Evolutionary conservation across 2,888 invertebrate genomes (phyloP).

Genomic region (Teinopalpus imperialis): DNA sequence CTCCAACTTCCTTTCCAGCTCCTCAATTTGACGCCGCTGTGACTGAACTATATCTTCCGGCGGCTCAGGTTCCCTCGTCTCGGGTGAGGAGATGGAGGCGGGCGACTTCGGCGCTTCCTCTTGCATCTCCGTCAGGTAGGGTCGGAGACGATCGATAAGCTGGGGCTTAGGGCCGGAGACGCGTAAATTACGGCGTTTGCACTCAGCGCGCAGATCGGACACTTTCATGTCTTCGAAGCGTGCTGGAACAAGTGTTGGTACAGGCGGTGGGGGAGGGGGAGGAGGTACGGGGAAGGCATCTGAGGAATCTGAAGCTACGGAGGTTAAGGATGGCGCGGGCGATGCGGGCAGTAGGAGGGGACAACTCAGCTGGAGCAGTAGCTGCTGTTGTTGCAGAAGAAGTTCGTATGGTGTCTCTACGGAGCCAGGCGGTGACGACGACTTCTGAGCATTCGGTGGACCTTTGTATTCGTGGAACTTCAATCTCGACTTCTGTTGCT

Average conservation of each 20-base stretch:
- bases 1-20: constrained; percentile 90
- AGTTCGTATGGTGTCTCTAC: constrained; percentile 94
- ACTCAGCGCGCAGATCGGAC: constrained; percentile 95
- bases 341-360: constrained; percentile 84
- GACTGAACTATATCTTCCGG: constrained; percentile 90
- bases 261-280: constrained; percentile 65
- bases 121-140: constrained; percentile 81
- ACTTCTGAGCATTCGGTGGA: constrained; percentile 94
- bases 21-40: constrained; percentile 92
- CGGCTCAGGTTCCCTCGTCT: constrained; percentile 60
- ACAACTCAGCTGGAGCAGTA: constrained; percentile 92
- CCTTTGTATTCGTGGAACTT: constrained; percentile 96
- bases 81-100: constrained; percentile 60
- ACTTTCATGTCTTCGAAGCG: constrained; percentile 97
- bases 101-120: constrained; percentile 74
- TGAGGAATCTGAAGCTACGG: constrained; percentile 60
- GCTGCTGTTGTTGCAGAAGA: constrained; percentile 95
- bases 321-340: constrained; percentile 54
- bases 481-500: constrained; percentile 85
- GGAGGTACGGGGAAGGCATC: constrained; percentile 78
- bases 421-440: constrained; percentile 78
- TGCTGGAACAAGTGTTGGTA: constrained; percentile 66
- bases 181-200: constrained; percentile 95
- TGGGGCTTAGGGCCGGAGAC: constrained; percentile 98
- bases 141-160: constrained; percentile 94